Evolutionary conservation across 2,113 vertebrate species (phyloP).

Genomic region (Nibea coibor): DNA sequence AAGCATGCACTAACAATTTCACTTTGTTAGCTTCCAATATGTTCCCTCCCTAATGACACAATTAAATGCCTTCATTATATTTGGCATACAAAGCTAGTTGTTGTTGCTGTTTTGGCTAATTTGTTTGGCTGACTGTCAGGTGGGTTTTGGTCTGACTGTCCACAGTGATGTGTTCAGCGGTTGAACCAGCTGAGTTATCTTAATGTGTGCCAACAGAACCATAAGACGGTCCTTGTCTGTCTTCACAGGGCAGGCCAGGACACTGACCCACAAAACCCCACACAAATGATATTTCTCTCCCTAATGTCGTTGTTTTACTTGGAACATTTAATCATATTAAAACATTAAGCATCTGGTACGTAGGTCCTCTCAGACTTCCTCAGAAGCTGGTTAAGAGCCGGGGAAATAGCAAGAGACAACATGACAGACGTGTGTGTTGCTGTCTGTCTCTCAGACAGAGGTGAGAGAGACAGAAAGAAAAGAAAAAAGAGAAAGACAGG

Average conservation of each 20-base stretch:
- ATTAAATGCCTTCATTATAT: conserved; percentile 31
- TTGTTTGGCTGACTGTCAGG: conserved; percentile 39
- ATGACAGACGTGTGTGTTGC: conserved; percentile 37
- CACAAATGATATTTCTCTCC: conserved; percentile 40
- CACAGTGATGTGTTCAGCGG: conserved; percentile 38
- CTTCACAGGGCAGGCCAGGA: conserved; percentile 47
- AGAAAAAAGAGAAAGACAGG: conserved; percentile 38
- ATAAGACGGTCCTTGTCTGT: conserved; percentile 35
- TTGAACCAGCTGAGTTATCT: conserved; percentile 31
- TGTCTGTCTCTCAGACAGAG: conserved; percentile 52
- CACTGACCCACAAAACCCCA: conserved; percentile 26
- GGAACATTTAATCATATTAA: conserved; percentile 78
- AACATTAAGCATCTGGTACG: conserved; percentile 73
- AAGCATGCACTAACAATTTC: background rate
- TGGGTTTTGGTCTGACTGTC: conserved; percentile 42
- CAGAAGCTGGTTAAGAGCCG: conserved; percentile 39
- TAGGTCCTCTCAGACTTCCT: conserved; percentile 32
- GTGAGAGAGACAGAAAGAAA: conserved; percentile 48
- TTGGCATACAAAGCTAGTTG: conserved; percentile 8
- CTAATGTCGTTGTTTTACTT: conserved; percentile 60
- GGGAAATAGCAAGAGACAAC: conserved; percentile 28
- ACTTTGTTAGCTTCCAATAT: background rate
- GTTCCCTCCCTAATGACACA: conserved; percentile 2
- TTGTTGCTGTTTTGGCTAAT: conserved; percentile 29
- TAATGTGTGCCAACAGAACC: conserved; percentile 26